A percentile compares a stretch with the other conserved stretches of the same genome.
Conservation (phyloP, 2,113 vertebrate genomes). For the Arvicanthis niloticus region DNA sequence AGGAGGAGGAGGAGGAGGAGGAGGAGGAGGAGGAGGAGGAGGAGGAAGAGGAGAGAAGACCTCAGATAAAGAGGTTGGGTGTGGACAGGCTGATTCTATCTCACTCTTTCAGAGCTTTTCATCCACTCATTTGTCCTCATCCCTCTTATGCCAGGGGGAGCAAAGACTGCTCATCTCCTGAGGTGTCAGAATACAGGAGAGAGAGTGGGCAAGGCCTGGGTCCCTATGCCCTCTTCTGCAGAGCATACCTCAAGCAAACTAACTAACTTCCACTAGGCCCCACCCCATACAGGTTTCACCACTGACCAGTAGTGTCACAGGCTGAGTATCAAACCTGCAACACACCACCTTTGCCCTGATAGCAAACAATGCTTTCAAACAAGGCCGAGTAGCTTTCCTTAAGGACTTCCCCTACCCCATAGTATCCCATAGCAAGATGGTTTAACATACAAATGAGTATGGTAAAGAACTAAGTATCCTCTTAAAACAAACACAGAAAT, state of each 20-base stretch:
- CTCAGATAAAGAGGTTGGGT: not conserved
- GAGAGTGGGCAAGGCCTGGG: no score
- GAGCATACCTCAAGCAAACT: not conserved
- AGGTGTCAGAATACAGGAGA: not conserved
- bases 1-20: no score
- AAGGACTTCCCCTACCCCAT: not conserved
- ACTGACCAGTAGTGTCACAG: not conserved
- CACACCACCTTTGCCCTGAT: not conserved
- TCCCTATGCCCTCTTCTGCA: not conserved
- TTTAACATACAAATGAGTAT: not conserved
- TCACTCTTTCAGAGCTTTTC: not conserved
- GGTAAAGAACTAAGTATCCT: not conserved
- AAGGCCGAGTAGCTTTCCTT: not conserved
- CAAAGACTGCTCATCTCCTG: not conserved
- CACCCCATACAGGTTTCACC: not conserved
- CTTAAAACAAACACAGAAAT: conserved; percentile 3
- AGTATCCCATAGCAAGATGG: not conserved
- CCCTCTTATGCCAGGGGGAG: not conserved
- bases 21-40: no score
- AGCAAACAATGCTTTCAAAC: not conserved
- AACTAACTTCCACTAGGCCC: not conserved
- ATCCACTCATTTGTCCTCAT: not conserved
- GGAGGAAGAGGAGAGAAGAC: no score
- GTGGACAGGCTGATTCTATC: not conserved
- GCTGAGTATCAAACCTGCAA: not conserved